Percentiles rank a stretch among this genome's conserved stretches.
Conservation (phyloP, 2,888 invertebrate genomes). For the Melitaea athalia region DNA sequence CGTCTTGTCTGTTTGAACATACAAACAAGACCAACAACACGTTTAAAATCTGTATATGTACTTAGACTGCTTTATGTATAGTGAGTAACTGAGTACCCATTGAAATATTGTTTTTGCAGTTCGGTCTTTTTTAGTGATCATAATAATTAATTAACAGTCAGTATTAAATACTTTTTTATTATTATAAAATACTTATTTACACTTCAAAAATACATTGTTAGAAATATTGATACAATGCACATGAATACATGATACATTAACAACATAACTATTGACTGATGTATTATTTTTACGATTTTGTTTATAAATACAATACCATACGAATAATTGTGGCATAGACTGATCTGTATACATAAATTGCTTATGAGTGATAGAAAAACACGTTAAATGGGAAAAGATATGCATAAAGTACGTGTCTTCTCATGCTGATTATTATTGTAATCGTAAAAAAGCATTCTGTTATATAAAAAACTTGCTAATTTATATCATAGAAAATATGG, state of each 20-base stretch:
- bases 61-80: too few species aligned
- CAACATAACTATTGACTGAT: conserved; percentile 6
- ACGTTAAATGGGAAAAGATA: conserved; percentile 6
- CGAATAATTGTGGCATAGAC: conserved; percentile 24
- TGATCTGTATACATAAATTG: conserved; percentile 38
- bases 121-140: too few species aligned
- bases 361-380: conserved; percentile 9
- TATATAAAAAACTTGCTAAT: conserved; percentile 13
- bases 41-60: too few species aligned
- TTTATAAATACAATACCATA: conserved; percentile 31
- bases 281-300: background rate
- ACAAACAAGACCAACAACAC: too few species aligned
- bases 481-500: conserved; percentile 55
- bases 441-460: conserved; percentile 23
- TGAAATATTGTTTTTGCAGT: too few species aligned
- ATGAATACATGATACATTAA: conserved; percentile 2
- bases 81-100: too few species aligned
- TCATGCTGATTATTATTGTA: conserved; percentile 31
- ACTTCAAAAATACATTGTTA: background rate
- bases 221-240: background rate
- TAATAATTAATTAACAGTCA: background rate
- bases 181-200: background rate
- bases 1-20: background rate
- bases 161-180: background rate
- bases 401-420: conserved; percentile 10